phyloP scores from a whole-genome alignment of 2,888 invertebrate genomes.

The Drosophila prolongata region DNA sequence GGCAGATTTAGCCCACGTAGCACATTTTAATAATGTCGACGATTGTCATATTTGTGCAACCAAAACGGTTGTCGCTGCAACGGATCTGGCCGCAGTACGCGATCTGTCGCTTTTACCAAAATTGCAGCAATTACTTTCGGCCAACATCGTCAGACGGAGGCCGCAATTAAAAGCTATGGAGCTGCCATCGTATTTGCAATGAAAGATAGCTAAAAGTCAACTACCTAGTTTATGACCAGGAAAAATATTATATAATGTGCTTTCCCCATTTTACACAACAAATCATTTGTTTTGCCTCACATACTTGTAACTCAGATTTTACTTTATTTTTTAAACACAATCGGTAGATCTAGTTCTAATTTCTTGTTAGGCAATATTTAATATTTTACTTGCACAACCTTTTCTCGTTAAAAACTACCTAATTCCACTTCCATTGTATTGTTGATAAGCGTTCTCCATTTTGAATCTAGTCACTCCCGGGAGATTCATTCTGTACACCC shows the following conservation, averaged over 20 bases:
- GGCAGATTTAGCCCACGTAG: conserved; percentile 77
- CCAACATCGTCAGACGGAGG: background rate
- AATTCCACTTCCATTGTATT: background rate
- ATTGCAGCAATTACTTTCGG: conserved; percentile 33
- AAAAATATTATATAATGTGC: too few species aligned
- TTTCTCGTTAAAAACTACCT: background rate
- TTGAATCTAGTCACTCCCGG: conserved; percentile 17
- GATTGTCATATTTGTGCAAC: conserved; percentile 76
- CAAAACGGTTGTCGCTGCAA: conserved; percentile 53
- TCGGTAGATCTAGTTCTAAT: too few species aligned
- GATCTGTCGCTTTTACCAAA: conserved; percentile 12
- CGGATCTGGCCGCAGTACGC: conserved; percentile 16
- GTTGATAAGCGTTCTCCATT: background rate
- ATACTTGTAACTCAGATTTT: too few species aligned
- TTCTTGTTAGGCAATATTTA: too few species aligned
- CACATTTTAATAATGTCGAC: conserved; percentile 70
- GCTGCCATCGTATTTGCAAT: background rate
- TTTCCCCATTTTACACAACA: too few species aligned
- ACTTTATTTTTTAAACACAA: too few species aligned
- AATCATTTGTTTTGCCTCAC: too few species aligned
- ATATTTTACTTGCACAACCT: background rate
- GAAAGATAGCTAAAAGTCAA: too few species aligned
- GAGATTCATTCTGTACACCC: conserved; percentile 9
- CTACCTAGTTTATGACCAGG: too few species aligned
- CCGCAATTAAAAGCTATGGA: conserved; percentile 25